Percentiles rank a stretch among this genome's conserved stretches.
Evolutionary conservation across 2,888 invertebrate species (phyloP).

Genomic region (Lochmaea capreae): DNA sequence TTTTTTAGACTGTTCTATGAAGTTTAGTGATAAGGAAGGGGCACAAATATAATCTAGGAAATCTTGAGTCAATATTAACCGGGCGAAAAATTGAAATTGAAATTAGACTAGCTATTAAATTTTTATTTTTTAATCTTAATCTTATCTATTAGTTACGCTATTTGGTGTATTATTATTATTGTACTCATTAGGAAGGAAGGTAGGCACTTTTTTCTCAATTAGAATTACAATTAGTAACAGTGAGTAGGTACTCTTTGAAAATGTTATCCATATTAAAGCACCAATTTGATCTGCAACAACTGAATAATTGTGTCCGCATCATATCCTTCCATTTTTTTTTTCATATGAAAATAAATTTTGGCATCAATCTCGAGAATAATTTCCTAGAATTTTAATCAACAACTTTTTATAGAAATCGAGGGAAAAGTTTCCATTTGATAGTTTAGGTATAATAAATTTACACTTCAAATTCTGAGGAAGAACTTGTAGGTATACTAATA

Average conservation of each 20-base stretch:
- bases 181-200: background rate
- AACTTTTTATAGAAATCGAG: too few relatives aligned
- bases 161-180: background rate
- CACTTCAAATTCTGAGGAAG: background rate
- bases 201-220: background rate
- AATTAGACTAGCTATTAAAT: background rate
- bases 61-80: too few relatives aligned
- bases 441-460: background rate
- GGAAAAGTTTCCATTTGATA: too few relatives aligned
- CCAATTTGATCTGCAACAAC: slow-evolving; percentile 2
- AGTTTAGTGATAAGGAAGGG: too few relatives aligned
- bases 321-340: background rate
- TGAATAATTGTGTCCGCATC: background rate
- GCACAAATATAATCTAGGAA: too few relatives aligned
- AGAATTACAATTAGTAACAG: slow-evolving; percentile 13
- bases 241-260: slow-evolving; percentile 1
- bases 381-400: too few relatives aligned
- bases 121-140: background rate
- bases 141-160: background rate
- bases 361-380: too few relatives aligned
- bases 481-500: too few relatives aligned
- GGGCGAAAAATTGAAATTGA: background rate
- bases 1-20: background rate
- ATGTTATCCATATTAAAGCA: background rate
- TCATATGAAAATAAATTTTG: too few relatives aligned